Conservation (phyloP, 2,888 invertebrate genomes). For the Drosophila macrothrix region DNA sequence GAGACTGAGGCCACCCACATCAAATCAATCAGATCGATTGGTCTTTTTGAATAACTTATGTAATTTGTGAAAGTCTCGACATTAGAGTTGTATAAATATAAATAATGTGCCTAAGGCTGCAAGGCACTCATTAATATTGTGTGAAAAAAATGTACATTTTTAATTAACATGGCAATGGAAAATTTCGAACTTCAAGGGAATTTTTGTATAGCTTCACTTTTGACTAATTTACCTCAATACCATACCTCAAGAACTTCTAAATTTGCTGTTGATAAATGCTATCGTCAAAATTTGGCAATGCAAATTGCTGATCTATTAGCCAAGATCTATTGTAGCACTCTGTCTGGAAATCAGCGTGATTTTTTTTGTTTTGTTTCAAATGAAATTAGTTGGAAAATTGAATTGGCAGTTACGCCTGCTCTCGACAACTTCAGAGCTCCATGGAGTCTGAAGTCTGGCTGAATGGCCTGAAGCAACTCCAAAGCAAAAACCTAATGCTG, state of each 20-base stretch:
- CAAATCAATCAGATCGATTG: constrained; percentile 4
- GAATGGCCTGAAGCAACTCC: background rate
- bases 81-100: constrained; percentile 10
- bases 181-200: background rate
- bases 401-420: constrained; percentile 57
- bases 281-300: background rate
- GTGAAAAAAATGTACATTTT: background rate
- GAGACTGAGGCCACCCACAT: constrained; percentile 42
- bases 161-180: background rate
- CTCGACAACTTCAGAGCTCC: constrained; percentile 34
- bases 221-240: no score
- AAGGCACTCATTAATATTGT: constrained; percentile 13
- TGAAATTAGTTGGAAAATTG: constrained; percentile 48
- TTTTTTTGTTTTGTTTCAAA: background rate
- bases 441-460: constrained; percentile 8
- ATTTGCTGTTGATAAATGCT: background rate
- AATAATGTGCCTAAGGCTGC: background rate
- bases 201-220: background rate
- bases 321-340: constrained; percentile 20
- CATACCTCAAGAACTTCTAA: background rate
- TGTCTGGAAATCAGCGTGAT: constrained; percentile 16
- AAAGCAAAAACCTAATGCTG: constrained; percentile 1
- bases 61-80: constrained; percentile 46
- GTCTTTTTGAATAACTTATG: constrained; percentile 18
- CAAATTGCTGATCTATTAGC: constrained; percentile 35